A percentile compares a stretch with the other conserved stretches of the same genome.
Conservation (phyloP, 2,888 invertebrate species). For the Drosophila multiciliata region DNA sequence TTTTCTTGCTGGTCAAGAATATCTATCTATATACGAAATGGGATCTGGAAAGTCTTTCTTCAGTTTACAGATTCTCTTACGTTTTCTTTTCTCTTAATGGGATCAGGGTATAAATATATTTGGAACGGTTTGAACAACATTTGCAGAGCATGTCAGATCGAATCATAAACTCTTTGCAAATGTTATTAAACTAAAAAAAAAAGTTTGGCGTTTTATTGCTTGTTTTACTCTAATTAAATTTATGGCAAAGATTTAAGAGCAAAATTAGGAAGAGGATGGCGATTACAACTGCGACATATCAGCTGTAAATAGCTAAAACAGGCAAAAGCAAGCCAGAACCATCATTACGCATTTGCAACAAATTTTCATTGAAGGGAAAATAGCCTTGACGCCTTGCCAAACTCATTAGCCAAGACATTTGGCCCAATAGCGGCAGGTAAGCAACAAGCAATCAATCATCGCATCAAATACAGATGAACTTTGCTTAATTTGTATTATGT, state of each 20-base stretch:
- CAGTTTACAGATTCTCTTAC: no score
- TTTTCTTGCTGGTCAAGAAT: background rate
- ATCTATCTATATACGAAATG: background rate
- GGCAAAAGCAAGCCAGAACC: background rate
- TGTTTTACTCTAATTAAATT: conserved; percentile 31
- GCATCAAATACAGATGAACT: background rate
- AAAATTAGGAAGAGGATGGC: no score
- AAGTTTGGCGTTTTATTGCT: background rate
- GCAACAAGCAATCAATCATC: conserved; percentile 23
- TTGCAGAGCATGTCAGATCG: background rate
- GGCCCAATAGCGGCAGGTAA: conserved; percentile 30
- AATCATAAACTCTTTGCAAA: background rate
- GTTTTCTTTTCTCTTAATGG: background rate
- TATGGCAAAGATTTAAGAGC: conserved; percentile 2
- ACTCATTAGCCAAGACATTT: conserved; percentile 41
- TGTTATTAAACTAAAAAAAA: no score
- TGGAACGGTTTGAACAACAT: background rate
- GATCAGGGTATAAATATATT: background rate
- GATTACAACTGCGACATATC: conserved; percentile 31
- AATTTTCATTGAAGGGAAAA: conserved; percentile 8
- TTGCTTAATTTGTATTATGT: background rate
- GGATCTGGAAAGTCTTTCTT: background rate
- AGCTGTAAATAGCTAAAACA: conserved; percentile 29
- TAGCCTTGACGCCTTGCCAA: conserved; percentile 67
- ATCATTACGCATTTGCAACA: conserved; percentile 51